Evolutionary conservation across 2,888 invertebrate genomes (phyloP), one percentile per base, ranked within the genome.

Genomic region (Athrips mouffetella): DNA sequence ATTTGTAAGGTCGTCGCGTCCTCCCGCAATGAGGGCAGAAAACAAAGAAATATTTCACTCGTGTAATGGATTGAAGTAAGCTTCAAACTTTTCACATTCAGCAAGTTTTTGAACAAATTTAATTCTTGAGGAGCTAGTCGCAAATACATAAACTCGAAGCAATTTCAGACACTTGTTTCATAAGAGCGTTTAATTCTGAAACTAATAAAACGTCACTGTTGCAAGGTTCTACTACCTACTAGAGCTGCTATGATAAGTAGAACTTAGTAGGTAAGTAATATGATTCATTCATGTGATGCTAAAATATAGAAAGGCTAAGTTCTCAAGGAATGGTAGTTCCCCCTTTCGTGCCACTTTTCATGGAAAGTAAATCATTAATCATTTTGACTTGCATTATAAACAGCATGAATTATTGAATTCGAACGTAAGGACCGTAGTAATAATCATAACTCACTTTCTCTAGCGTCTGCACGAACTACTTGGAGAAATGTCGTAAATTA

Each of bases 41-140:
- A 87, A 87, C 87, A 88, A 87, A 87, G 84, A 86, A 86, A 87
- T 86, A 88, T 88, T 85, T 88, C 82, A 87, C 79, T 82, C 80
- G 79, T 80, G 83, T 87, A 87, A 88, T 88, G 85, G 87, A 88
- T 87, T 86, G 88, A 85, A 88, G 86, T 85, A 79, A 82, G 82
- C 82, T 84, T 75, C 76, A 80, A 88, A 88, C 79, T 87, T 88
- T 88, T 83, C 84, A 80, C 87, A 87, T 87, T 87, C 83, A 80
- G 73, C 76, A 81, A 87, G 80, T 86, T 87, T 81, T 73, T 72
- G 79, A 85, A 84, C 84, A 84, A 87, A 87, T 87, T 87, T 85
- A 87, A 87, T 84, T 84, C 82, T 73, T 68, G 81, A 82, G 80
- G 67, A 82, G 73, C 75, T 71, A 67, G 76, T n/a, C 75, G 77